Base-by-base conservation (phyloP, 2,888 invertebrate genomes). In the Lithophane ornitopus region DNA sequence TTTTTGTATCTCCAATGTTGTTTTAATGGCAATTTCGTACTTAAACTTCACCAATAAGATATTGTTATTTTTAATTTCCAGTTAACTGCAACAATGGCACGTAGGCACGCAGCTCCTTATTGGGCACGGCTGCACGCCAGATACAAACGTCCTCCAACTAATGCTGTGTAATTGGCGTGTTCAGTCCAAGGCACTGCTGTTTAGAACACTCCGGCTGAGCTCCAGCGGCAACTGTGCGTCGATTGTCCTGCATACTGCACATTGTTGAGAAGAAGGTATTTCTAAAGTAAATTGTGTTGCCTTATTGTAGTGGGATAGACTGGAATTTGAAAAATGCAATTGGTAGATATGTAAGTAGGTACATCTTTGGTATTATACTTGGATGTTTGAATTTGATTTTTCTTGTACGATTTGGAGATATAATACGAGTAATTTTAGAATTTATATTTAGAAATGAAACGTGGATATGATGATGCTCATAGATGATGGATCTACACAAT, bases 161-260 rank as follows among this genome's bases (percentile, higher is more conserved):
- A 89, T 90, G 84, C 86, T 80, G 85, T 88, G 89, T 87, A 90
- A 90, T 90, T 90, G 90, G 86, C 89, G 85, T 85, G 85, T 76
- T 81, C 82, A 65, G 80, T 75, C 77, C 76, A 81, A 87, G 89
- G 81, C 83, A 81, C 77, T 79, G 85, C 78, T 87, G 87, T 78
- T 85, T 81, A 77, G 83, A 72, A 83, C 87, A 82, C 80, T 87
- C 75, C 69, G 74, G 49, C 74, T 61, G 86, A 82, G 89, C 80
- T 76, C 85, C 78, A 86, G 85, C 85, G 79, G 67, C 76, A 74
- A 82, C 67, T 73, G 79, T 39, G 78, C 54, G 52, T 67, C 63
- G 39, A 81, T 84, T 82, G 82, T 76, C 81, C 81, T 81, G 82
- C 58, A 59, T 88, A 87, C 80, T 74, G 78, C 58, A 69, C 77